These are phyloP conservation scores for Apaloderma vittatum DNA, from an alignment of 2,113 vertebrate genomes.

Conservation along the genomic window DNA sequence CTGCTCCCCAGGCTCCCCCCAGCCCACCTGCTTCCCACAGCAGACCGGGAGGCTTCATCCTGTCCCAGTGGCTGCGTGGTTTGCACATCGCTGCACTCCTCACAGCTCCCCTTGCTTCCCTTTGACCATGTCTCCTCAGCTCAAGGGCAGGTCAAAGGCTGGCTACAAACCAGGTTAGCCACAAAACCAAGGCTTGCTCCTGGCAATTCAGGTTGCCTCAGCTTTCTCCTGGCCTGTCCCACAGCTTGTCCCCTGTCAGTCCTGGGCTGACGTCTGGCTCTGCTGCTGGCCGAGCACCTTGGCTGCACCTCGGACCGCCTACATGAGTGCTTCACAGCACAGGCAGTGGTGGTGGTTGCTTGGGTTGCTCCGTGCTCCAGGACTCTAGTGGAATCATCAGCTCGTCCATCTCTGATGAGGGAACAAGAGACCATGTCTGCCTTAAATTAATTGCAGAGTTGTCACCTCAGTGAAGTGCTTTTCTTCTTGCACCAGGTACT, in stretches of 20 bases:
- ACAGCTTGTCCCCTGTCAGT: rapidly evolving
- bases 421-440: not conserved
- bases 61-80: not conserved
- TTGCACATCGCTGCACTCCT: not conserved
- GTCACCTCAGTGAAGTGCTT: not conserved
- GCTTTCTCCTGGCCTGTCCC: not conserved
- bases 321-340: not conserved
- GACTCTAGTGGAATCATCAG: not conserved
- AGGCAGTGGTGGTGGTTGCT: rapidly evolving
- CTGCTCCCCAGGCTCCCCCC: not conserved
- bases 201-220: not conserved
- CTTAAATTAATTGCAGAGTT: not conserved
- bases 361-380: not conserved
- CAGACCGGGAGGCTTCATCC: not conserved
- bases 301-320: not conserved
- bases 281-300: not conserved
- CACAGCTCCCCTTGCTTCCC: not conserved
- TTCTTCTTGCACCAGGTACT: not conserved
- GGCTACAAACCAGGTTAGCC: not conserved
- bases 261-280: not conserved
- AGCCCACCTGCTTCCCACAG: not conserved
- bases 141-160: not conserved
- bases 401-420: not conserved
- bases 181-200: not conserved
- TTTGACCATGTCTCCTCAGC: not conserved